Evolutionary conservation across 2,888 invertebrate genomes (phyloP).

Genomic region (Limulus polyphemus): DNA sequence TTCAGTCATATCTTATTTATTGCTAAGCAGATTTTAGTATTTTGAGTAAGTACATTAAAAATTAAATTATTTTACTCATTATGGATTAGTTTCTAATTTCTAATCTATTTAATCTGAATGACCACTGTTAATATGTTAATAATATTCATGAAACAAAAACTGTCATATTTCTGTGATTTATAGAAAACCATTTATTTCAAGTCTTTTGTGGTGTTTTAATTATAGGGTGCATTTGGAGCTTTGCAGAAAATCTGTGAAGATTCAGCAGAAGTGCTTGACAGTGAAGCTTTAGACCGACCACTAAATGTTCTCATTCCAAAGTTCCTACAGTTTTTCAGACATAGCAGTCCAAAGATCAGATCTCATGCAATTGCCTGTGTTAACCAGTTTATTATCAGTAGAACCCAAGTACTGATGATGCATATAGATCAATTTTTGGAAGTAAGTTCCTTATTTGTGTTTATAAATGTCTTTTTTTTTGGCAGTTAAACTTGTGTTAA

Average conservation of each 20-base stretch:
- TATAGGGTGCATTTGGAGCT: slow-evolving; percentile 88
- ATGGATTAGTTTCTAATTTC: too few relatives aligned
- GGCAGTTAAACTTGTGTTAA: too few relatives aligned
- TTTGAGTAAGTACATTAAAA: too few relatives aligned
- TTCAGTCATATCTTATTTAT: too few relatives aligned
- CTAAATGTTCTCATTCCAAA: slow-evolving; percentile 91
- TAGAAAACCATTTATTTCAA: too few relatives aligned
- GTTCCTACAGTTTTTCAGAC: slow-evolving; percentile 91
- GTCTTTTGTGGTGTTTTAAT: slow-evolving; percentile 9
- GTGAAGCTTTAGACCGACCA: slow-evolving; percentile 73
- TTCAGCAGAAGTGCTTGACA: slow-evolving; percentile 82
- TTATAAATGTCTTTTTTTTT: neutral
- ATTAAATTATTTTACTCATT: too few relatives aligned
- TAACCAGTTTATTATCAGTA: slow-evolving; percentile 91
- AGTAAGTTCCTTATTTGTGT: slow-evolving; percentile 38
- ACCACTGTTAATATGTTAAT: too few relatives aligned
- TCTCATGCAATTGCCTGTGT: slow-evolving; percentile 97
- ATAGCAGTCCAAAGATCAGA: slow-evolving; percentile 82
- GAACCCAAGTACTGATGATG: slow-evolving; percentile 83
- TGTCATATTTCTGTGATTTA: too few relatives aligned
- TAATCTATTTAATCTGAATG: too few relatives aligned
- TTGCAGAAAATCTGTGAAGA: slow-evolving; percentile 99
- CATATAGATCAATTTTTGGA: slow-evolving; percentile 89
- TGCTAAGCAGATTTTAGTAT: too few relatives aligned
- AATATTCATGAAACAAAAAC: too few relatives aligned